A percentile compares a stretch with the other conserved stretches of the same genome.
phyloP scores from a whole-genome alignment of 2,113 vertebrate genomes.

The Heterotis niloticus region DNA sequence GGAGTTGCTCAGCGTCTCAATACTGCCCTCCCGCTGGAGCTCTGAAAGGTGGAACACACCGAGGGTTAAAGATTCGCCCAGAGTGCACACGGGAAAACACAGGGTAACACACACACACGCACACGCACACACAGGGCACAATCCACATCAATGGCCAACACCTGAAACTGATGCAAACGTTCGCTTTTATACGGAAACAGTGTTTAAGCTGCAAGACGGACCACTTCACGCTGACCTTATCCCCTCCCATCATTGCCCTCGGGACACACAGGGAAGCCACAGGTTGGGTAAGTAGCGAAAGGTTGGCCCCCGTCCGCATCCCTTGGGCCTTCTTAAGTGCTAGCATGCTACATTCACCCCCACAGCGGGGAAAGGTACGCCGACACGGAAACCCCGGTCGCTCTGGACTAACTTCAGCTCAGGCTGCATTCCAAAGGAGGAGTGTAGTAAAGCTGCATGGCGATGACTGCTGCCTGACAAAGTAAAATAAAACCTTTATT shows the following conservation, averaged over 20 bases:
- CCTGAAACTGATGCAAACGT: too few species aligned
- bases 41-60: slow-evolving; percentile 60
- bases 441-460: background rate
- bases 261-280: too few species aligned
- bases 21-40: slow-evolving; percentile 97
- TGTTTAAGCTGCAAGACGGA: background rate
- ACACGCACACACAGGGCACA: background rate
- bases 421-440: background rate
- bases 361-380: background rate
- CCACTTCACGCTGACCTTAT: background rate
- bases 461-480: background rate
- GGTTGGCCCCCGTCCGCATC: too few species aligned
- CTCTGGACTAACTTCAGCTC: background rate
- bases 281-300: too few species aligned
- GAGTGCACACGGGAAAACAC: background rate
- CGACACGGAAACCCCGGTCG: background rate
- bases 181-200: too few species aligned
- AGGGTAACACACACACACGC: background rate
- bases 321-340: too few species aligned
- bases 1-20: slow-evolving; percentile 98
- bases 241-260: background rate
- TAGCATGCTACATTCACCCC: background rate
- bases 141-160: background rate
- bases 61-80: background rate
- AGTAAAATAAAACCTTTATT: slow-evolving; percentile 23